These are phyloP conservation scores for Mythimna pallens DNA, from an alignment of 2,888 invertebrate genomes.

Conservation along the genomic window DNA sequence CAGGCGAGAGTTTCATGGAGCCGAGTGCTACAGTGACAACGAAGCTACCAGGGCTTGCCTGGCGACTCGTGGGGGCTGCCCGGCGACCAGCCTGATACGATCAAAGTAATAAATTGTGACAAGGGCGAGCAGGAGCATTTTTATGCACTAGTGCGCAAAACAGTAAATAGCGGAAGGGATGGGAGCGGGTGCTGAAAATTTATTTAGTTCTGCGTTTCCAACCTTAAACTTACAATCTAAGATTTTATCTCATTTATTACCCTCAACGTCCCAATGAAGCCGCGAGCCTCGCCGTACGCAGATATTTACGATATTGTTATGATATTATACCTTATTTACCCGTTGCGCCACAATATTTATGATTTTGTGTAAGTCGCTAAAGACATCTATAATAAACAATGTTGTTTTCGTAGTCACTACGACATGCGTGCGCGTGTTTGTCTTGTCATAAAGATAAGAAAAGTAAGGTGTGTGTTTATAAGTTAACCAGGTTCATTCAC, in stretches of 20 bases:
- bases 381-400: constrained; percentile 21
- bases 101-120: too few species aligned
- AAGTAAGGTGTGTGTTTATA: constrained; percentile 11
- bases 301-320: constrained; percentile 27
- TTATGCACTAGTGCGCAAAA: too few species aligned
- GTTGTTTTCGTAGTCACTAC: constrained; percentile 30
- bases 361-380: constrained; percentile 38
- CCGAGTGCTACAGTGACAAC: too few species aligned
- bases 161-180: too few species aligned
- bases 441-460: constrained; percentile 4
- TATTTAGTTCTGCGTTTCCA: background rate
- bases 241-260: constrained; percentile 11
- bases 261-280: constrained; percentile 1
- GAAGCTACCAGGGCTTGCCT: too few species aligned
- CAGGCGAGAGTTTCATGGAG: too few species aligned
- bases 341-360: constrained; percentile 25
- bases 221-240: constrained; percentile 3
- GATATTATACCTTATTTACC: constrained; percentile 1
- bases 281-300: background rate
- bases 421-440: constrained; percentile 19
- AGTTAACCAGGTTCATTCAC: constrained; percentile 23
- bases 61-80: too few species aligned
- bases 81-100: too few species aligned
- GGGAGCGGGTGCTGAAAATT: background rate
- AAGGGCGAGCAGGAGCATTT: too few species aligned